These are phyloP conservation scores for Papilio helenus DNA, from an alignment of 1,140 invertebrate genomes.

Conservation along the genomic window DNA sequence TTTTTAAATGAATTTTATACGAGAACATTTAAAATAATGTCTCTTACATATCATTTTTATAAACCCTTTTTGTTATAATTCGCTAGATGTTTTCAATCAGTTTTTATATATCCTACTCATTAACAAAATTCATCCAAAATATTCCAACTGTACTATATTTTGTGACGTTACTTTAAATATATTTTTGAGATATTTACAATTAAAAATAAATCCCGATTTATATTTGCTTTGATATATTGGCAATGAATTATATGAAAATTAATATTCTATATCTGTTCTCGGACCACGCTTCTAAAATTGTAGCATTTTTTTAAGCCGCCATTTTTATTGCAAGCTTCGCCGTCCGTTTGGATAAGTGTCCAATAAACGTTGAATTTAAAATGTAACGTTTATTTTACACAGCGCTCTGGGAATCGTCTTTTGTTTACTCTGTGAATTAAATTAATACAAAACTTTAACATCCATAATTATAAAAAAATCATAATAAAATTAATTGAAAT, in stretches of 20 bases:
- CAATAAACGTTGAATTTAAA: conserved; percentile 25
- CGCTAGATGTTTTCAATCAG: background rate
- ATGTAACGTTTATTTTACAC: conserved; percentile 23
- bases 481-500: background rate
- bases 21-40: conserved; percentile 45
- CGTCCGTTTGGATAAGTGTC: conserved; percentile 47
- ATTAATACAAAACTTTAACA: background rate
- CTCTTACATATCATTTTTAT: conserved; percentile 69
- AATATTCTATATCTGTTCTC: conserved; percentile 33
- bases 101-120: conserved; percentile 8
- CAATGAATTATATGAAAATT: conserved; percentile 49
- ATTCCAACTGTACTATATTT: conserved; percentile 43
- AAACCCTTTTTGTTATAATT: conserved; percentile 42
- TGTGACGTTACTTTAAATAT: conserved; percentile 57
- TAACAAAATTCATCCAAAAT: conserved; percentile 26
- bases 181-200: conserved; percentile 75
- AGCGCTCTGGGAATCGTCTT: conserved; percentile 15
- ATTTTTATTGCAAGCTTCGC: conserved; percentile 50
- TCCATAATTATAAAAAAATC: background rate
- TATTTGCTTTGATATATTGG: conserved; percentile 55
- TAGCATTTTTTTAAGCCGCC: conserved; percentile 23
- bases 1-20: conserved; percentile 17
- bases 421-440: conserved; percentile 16
- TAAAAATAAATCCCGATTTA: conserved; percentile 53
- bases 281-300: conserved; percentile 26